Percentiles rank a stretch among this genome's conserved stretches.
Evolutionary conservation across 2,113 vertebrate species (phyloP).

Genomic region (Phaethornis superciliosus): DNA sequence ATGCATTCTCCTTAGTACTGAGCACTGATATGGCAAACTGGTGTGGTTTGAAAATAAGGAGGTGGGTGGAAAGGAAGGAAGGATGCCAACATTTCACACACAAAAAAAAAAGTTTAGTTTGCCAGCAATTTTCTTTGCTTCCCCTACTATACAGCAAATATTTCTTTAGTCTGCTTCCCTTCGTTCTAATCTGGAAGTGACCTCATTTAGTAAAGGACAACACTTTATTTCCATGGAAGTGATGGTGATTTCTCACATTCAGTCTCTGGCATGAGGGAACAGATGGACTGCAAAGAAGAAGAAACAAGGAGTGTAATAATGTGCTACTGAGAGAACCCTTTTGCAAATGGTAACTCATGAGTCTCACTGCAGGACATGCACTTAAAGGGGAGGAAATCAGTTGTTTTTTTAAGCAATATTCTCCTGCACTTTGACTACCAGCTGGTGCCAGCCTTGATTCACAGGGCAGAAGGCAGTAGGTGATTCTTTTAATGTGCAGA

Average conservation of each 20-base stretch:
- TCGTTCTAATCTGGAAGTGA: background rate
- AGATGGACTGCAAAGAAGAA: conserved; percentile 15
- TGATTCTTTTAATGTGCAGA: background rate
- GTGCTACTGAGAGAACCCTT: background rate
- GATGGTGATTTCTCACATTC: background rate
- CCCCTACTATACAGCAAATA: background rate
- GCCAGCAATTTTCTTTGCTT: background rate
- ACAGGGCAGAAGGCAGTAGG: background rate
- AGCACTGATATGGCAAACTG: background rate
- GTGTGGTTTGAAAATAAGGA: background rate
- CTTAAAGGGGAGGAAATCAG: background rate
- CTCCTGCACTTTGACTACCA: background rate
- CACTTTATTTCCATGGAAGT: background rate
- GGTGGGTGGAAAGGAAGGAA: background rate
- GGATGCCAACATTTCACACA: background rate
- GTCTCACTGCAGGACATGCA: background rate
- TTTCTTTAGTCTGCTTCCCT: background rate
- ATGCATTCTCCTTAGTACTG: background rate
- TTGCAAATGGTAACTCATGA: background rate
- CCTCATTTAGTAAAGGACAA: background rate
- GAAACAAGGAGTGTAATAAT: background rate
- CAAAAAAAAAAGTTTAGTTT: background rate
- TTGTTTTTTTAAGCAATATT: background rate
- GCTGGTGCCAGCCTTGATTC: background rate
- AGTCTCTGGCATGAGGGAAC: background rate